phyloP scores from a whole-genome alignment of 2,888 invertebrate species.

The Taphrorychus bicolor region DNA sequence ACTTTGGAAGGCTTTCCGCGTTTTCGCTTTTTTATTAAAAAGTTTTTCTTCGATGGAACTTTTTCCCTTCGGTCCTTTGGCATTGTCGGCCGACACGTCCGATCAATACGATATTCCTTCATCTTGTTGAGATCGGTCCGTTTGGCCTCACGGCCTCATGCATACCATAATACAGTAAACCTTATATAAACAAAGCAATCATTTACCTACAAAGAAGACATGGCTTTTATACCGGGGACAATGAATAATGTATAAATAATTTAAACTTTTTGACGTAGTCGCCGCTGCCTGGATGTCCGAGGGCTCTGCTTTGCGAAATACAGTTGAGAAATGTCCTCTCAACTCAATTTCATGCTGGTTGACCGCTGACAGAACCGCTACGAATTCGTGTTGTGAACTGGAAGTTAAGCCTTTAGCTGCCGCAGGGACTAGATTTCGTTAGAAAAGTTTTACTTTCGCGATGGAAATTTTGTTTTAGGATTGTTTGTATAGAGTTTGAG shows the following conservation, averaged over 20 bases:
- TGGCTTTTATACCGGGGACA: constrained; percentile 6
- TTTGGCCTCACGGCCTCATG: background rate
- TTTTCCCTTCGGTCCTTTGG: constrained; percentile 2
- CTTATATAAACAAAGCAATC: background rate
- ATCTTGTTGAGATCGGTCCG: background rate
- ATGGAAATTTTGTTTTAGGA: background rate
- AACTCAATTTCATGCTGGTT: constrained; percentile 58
- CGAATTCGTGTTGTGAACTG: constrained; percentile 29
- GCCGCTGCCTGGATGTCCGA: constrained; percentile 41
- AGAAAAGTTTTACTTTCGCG: constrained; percentile 18
- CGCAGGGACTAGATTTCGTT: constrained; percentile 28
- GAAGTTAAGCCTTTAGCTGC: constrained; percentile 21
- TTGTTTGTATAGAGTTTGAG: background rate
- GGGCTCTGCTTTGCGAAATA: constrained; percentile 44
- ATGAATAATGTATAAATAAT: constrained; percentile 46
- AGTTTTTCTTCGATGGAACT: constrained; percentile 21
- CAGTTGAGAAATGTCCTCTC: constrained; percentile 55
- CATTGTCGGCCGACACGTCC: background rate
- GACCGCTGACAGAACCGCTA: constrained; percentile 50
- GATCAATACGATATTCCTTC: constrained; percentile 6
- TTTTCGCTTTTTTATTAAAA: constrained; percentile 37
- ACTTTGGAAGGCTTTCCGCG: constrained; percentile 32
- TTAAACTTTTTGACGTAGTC: constrained; percentile 50
- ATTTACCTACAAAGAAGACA: background rate
- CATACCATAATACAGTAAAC: background rate